Base-by-base conservation (phyloP, 2,113 vertebrate genomes). In the Halcyon senegalensis region DNA sequence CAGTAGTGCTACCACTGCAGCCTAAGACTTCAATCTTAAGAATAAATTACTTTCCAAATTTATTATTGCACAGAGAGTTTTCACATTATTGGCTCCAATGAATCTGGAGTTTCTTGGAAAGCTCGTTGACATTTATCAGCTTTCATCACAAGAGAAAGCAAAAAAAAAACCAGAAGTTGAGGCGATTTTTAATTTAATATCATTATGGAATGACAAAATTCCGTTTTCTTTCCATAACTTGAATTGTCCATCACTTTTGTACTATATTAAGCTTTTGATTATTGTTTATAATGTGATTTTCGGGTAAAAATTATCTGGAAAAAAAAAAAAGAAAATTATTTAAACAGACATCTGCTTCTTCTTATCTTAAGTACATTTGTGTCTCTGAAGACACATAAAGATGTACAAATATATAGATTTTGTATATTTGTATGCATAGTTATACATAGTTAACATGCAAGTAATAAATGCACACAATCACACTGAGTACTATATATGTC, bases 21-120 rank as follows among this genome's bases (percentile, higher is more conserved):
- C 50, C 67, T 67, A 74, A 83, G 46, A 55, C 14, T 89, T 81
- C 68, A 81, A 43, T 63, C 30, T 76, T 16, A 70, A 87, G 43
- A 93, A 84, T 55, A 84, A 95, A 86, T 72, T 13, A 55, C 68
- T 67, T 90, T 58, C 25, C 21, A 67, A 77, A 84, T 73, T 37
- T 89, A 63, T 83, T 83, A n/a, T 73, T 93, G 59, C 35, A 69
- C 37, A 43, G 55, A 24, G 43, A 79, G 21, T 80, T 92, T 92
- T 82, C 50, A 63, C 27, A 76, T 79, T 78, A 68, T 55, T 89
- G 43, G 17, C 31, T 86, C 35, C 43, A 93, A 30, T 35, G 31
- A 94, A 90, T 50, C 31, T 59, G 41, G 33, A 73, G 1, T 41
- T 93, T 89, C 84, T 81, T 88, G 50, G 69, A 92, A 96, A 90